These are phyloP conservation scores for Drosophila persimilis DNA, from an alignment of 1,140 invertebrate genomes.

Conservation along the genomic window DNA sequence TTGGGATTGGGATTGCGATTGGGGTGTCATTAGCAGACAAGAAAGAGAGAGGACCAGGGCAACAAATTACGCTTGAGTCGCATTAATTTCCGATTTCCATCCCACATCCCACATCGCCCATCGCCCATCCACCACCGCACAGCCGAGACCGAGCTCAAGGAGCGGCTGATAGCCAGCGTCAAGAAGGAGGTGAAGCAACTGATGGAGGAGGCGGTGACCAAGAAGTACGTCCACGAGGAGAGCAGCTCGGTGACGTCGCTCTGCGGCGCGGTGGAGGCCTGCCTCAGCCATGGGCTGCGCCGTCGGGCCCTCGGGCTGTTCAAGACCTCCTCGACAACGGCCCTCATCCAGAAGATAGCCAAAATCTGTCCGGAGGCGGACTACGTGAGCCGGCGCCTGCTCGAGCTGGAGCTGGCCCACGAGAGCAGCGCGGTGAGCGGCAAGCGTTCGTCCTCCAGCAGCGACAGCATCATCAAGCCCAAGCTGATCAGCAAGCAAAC, in stretches of 20 bases:
- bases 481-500: slow-evolving; percentile 84
- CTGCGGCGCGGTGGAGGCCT: slow-evolving; percentile 94
- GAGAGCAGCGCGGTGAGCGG: slow-evolving; percentile 86
- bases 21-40: too few relatives aligned
- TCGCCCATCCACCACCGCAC: neutral
- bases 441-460: slow-evolving; percentile 90
- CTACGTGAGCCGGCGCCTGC: slow-evolving; percentile 89
- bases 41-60: too few relatives aligned
- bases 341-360: slow-evolving; percentile 94
- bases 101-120: too few relatives aligned
- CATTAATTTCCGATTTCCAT: neutral
- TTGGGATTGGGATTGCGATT: slow-evolving; percentile 21
- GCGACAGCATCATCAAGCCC: slow-evolving; percentile 88
- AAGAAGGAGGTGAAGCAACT: slow-evolving; percentile 96
- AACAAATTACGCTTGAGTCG: too few relatives aligned
- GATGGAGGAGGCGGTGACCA: slow-evolving; percentile 97
- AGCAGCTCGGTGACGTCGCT: slow-evolving; percentile 94
- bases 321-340: slow-evolving; percentile 94
- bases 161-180: slow-evolving; percentile 90
- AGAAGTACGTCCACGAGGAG: slow-evolving; percentile 96
- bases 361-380: slow-evolving; percentile 89
- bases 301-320: slow-evolving; percentile 90
- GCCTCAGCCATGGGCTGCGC: slow-evolving; percentile 92
- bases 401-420: slow-evolving; percentile 88
- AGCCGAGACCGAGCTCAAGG: slow-evolving; percentile 84